A percentile compares a stretch with the other conserved stretches of the same genome.
These are phyloP conservation scores for Bombus picipes DNA, from an alignment of 1,140 invertebrate species.

Conservation along the genomic window DNA sequence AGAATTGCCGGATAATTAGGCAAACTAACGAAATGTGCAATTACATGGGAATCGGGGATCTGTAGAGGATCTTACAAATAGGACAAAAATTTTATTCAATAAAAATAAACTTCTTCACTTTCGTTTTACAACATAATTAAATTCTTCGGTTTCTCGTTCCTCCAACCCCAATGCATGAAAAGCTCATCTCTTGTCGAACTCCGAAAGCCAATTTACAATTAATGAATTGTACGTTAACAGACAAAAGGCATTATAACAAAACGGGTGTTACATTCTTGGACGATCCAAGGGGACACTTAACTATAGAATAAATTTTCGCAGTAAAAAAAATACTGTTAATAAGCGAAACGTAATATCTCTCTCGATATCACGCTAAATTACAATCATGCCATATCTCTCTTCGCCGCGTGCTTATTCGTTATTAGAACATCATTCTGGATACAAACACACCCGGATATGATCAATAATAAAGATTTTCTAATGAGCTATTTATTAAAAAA, in stretches of 20 bases:
- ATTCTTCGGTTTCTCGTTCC: slow-evolving; percentile 21
- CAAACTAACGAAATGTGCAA: slow-evolving; percentile 37
- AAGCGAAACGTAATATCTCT: not conserved
- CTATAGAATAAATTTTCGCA: not conserved
- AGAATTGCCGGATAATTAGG: slow-evolving; percentile 30
- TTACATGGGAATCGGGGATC: slow-evolving; percentile 17
- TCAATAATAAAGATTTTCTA: not conserved
- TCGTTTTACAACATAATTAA: slow-evolving; percentile 10
- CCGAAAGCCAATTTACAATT: slow-evolving; percentile 11
- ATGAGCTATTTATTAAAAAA: not conserved
- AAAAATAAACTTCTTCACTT: slow-evolving; percentile 13
- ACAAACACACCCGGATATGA: not conserved
- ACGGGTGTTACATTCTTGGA: not conserved
- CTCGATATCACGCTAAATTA: not conserved
- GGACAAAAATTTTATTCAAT: slow-evolving; percentile 19
- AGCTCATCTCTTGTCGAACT: slow-evolving; percentile 16
- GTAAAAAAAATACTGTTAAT: slow-evolving; percentile 31
- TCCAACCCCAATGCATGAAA: slow-evolving; percentile 29
- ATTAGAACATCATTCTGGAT: not conserved
- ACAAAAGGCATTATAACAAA: not conserved
- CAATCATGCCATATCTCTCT: not conserved
- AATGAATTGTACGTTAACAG: not conserved
- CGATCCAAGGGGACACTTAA: not conserved
- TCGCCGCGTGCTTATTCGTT: slow-evolving; percentile 1
- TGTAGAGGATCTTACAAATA: not conserved